Conservation (phyloP, 2,888 invertebrate genomes). For the Melanchra persicariae region DNA sequence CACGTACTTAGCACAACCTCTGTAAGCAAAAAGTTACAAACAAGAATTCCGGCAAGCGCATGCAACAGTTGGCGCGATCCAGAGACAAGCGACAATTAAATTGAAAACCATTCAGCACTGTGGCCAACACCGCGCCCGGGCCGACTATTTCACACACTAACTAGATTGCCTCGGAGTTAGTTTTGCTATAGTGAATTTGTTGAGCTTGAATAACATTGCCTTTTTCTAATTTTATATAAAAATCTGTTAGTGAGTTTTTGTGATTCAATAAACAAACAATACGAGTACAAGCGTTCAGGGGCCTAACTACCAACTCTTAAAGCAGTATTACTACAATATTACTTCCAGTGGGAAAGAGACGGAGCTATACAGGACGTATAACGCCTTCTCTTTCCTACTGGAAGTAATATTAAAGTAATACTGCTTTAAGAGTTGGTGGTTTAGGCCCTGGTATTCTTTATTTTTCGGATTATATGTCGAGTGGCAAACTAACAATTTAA, state of each 20-base stretch:
- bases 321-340: too few species aligned
- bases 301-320: too few species aligned
- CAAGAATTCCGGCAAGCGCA: constrained; percentile 1
- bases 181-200: not conserved
- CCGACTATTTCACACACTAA: constrained; percentile 11
- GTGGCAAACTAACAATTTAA: too few species aligned
- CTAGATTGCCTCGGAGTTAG: not conserved
- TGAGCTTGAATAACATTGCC: not conserved
- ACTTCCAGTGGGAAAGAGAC: too few species aligned
- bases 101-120: constrained; percentile 11
- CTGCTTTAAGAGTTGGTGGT: too few species aligned
- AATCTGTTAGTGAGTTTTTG: not conserved
- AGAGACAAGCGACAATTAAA: constrained; percentile 15
- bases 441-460: not conserved
- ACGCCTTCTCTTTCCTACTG: too few species aligned
- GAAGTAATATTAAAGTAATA: too few species aligned
- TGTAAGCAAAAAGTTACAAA: not conserved
- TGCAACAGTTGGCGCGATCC: constrained; percentile 34
- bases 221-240: not conserved
- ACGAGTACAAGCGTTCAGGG: not conserved
- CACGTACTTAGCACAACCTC: not conserved
- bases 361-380: too few species aligned
- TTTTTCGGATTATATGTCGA: too few species aligned
- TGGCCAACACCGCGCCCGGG: not conserved
- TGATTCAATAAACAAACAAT: not conserved